Conservation (phyloP, 1,140 invertebrate genomes). For the Phortica variegata region DNA sequence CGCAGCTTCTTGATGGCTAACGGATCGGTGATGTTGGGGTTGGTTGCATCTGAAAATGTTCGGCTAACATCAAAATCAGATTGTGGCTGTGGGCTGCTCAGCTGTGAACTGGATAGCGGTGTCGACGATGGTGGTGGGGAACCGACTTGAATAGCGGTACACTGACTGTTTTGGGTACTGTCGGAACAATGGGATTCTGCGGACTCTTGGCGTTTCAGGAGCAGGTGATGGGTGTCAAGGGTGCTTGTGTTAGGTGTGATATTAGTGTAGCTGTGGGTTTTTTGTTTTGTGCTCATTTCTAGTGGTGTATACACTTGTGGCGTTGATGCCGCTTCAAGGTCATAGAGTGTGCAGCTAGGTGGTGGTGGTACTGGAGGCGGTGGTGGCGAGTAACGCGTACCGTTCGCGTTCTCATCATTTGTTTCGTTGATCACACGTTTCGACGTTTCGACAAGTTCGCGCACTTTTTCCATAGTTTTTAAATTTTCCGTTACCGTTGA, state of each 20-base stretch:
- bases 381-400: constrained; percentile 29
- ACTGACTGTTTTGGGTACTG: constrained; percentile 59
- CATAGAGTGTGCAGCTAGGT: constrained; percentile 10
- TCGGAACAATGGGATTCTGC: constrained; percentile 58
- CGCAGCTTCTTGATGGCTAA: constrained; percentile 44
- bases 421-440: constrained; percentile 11
- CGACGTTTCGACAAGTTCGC: constrained; percentile 48
- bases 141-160: constrained; percentile 60
- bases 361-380: constrained; percentile 42
- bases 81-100: constrained; percentile 17
- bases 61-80: constrained; percentile 3
- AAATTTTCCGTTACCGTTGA: background rate
- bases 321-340: constrained; percentile 1
- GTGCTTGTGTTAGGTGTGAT: constrained; percentile 2
- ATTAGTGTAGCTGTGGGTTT: too few relatives aligned
- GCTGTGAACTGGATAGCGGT: constrained; percentile 6
- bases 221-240: constrained; percentile 7
- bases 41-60: constrained; percentile 25
- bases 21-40: constrained; percentile 21
- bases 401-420: constrained; percentile 15
- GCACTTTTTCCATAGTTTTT: constrained; percentile 39
- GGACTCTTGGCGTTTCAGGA: constrained; percentile 48
- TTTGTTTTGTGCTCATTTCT: constrained; percentile 2
- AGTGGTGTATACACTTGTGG: constrained; percentile 1
- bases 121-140: constrained; percentile 36